These are phyloP conservation scores for Trachelus stipa DNA, from an alignment of 2,888 invertebrate genomes.

Conservation along the genomic window DNA sequence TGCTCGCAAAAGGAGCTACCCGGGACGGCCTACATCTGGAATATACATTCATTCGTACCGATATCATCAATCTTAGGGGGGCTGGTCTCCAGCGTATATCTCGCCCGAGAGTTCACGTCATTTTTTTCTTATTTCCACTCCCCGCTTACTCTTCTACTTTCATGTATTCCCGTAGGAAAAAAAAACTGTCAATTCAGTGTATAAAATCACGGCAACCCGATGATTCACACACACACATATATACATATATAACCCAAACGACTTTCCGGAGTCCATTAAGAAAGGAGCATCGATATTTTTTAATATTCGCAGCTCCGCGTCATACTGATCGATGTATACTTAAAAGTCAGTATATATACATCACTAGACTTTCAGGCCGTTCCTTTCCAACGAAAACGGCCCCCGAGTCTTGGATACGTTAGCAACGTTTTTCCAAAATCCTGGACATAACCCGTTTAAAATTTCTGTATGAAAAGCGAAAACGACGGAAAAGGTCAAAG, in stretches of 20 bases:
- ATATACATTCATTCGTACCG: conserved; percentile 15
- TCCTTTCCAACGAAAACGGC: not conserved
- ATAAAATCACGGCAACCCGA: not conserved
- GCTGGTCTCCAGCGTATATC: not conserved
- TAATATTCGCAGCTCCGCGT: not conserved
- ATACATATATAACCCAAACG: not conserved
- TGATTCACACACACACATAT: not conserved
- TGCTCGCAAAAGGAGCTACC: conserved; percentile 7
- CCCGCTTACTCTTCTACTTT: not conserved
- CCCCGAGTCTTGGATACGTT: no score
- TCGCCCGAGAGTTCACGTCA: not conserved
- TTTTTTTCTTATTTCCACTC: not conserved
- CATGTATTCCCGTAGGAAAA: not conserved
- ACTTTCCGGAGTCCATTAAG: not conserved
- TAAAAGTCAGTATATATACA: not conserved
- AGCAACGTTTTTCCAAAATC: not conserved
- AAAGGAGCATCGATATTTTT: not conserved
- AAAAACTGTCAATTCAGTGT: not conserved
- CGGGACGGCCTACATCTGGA: conserved; percentile 25
- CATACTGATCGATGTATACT: not conserved
- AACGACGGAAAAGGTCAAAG: not conserved
- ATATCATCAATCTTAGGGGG: not conserved
- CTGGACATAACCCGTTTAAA: no score
- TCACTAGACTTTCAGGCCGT: not conserved
- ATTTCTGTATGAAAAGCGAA: not conserved